Conservation (phyloP, 53 echinoderm and acorn worm genomes). For the Henricia sp. region DNA sequence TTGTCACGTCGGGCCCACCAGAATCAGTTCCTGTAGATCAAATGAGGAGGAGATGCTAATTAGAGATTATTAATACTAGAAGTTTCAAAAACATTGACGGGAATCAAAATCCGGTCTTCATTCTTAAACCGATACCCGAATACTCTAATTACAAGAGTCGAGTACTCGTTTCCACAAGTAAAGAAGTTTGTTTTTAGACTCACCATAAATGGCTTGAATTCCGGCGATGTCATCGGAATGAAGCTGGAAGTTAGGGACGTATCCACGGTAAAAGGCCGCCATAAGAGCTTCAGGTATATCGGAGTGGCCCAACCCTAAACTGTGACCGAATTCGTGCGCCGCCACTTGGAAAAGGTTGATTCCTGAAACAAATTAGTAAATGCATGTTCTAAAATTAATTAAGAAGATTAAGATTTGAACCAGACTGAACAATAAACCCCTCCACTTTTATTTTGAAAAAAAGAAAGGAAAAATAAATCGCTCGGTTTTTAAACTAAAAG, state of each 20-base stretch:
- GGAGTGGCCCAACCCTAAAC: conserved; percentile 80
- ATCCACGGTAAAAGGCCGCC: conserved; percentile 78
- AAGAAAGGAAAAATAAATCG: not conserved
- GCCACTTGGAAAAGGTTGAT: conserved; percentile 69
- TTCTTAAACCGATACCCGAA: too few species aligned
- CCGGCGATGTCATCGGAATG: conserved; percentile 81
- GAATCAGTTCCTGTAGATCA: not conserved
- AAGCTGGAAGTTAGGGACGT: conserved; percentile 67
- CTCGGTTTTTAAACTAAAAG: too few species aligned
- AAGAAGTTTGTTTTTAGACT: not conserved
- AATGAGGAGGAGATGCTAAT: not conserved
- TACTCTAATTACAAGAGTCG: too few species aligned
- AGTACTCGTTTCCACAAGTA: not conserved
- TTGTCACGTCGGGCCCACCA: conserved; percentile 16
- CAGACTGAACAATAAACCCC: too few species aligned
- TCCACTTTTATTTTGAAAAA: not conserved
- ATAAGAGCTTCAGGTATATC: conserved; percentile 67
- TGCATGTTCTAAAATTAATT: not conserved
- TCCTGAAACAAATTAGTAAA: not conserved
- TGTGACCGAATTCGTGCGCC: conserved; percentile 91
- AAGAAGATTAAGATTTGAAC: not conserved
- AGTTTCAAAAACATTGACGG: not conserved
- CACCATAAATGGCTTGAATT: conserved; percentile 78
- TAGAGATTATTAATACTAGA: not conserved
- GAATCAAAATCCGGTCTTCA: not conserved